A percentile compares a stretch with the other conserved stretches of the same genome.
phyloP scores from a whole-genome alignment of 2,113 vertebrate genomes.

The Tursiops truncatus region DNA sequence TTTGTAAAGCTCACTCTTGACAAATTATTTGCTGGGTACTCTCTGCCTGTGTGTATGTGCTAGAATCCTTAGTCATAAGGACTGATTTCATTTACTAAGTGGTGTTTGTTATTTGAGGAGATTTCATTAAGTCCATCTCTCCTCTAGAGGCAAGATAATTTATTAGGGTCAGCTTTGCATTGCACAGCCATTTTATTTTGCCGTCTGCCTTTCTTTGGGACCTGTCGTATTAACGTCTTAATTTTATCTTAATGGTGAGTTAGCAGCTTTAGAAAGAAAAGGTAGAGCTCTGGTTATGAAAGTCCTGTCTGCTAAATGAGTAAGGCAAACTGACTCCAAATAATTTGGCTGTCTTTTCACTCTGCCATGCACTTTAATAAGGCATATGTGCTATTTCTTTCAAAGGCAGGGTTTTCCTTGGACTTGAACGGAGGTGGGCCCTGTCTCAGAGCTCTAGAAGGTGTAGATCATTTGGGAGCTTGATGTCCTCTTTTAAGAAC shows the following conservation, averaged over 20 bases:
- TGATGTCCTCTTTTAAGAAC: background rate
- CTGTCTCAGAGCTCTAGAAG: background rate
- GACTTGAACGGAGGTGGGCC: background rate
- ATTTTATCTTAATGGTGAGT: background rate
- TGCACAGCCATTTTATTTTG: background rate
- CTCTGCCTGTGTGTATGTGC: background rate
- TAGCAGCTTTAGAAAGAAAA: slow-evolving; percentile 26
- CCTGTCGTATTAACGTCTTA: background rate
- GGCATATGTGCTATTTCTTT: background rate
- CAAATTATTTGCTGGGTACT: background rate
- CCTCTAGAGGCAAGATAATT: background rate
- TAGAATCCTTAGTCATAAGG: background rate
- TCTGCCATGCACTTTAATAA: background rate
- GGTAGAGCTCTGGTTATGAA: background rate
- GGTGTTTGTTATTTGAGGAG: background rate
- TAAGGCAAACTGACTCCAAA: background rate
- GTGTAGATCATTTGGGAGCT: background rate
- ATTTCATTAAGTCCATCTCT: background rate
- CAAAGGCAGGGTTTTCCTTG: background rate
- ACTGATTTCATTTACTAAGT: background rate
- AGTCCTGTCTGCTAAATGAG: background rate
- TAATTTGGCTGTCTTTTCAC: background rate
- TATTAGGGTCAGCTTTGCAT: background rate
- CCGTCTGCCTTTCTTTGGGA: background rate
- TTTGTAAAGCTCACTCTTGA: background rate